These are phyloP conservation scores for Drosophila albomicans DNA, from an alignment of 1,140 invertebrate genomes.

Conservation along the genomic window DNA sequence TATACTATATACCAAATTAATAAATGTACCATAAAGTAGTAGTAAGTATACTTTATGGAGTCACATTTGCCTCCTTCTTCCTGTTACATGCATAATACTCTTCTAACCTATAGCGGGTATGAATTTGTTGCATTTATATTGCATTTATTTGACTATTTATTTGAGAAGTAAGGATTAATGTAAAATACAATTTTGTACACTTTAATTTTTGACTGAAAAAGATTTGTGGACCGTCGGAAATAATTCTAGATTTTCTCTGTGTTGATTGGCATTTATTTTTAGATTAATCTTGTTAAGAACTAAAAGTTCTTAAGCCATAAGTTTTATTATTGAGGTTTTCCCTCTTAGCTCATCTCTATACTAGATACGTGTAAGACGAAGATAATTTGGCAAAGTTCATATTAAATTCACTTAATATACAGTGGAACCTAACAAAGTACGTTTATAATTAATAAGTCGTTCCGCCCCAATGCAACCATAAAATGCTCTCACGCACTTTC, in stretches of 20 bases:
- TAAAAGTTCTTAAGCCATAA: background rate
- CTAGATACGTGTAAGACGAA: background rate
- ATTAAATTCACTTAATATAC: slow-evolving; percentile 7
- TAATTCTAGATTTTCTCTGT: background rate
- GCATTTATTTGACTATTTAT: too few relatives aligned
- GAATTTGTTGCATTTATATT: too few relatives aligned
- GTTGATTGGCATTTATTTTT: background rate
- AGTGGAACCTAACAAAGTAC: background rate
- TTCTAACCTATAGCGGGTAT: too few relatives aligned
- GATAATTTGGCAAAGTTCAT: slow-evolving; percentile 7
- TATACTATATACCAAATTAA: too few relatives aligned
- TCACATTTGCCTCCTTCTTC: too few relatives aligned
- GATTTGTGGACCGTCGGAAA: background rate
- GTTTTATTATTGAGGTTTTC: background rate
- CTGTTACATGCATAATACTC: too few relatives aligned
- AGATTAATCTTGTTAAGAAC: background rate
- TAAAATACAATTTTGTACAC: too few relatives aligned
- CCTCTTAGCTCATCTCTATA: background rate
- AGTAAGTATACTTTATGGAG: too few relatives aligned
- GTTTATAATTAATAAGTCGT: slow-evolving; percentile 23
- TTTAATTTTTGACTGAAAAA: too few relatives aligned
- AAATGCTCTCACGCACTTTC: slow-evolving; percentile 26
- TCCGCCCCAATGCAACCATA: slow-evolving; percentile 22
- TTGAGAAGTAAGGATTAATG: too few relatives aligned
- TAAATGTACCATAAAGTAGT: too few relatives aligned